phyloP scores from a whole-genome alignment of 2,888 invertebrate genomes.

The Eristalis arbustorum region DNA sequence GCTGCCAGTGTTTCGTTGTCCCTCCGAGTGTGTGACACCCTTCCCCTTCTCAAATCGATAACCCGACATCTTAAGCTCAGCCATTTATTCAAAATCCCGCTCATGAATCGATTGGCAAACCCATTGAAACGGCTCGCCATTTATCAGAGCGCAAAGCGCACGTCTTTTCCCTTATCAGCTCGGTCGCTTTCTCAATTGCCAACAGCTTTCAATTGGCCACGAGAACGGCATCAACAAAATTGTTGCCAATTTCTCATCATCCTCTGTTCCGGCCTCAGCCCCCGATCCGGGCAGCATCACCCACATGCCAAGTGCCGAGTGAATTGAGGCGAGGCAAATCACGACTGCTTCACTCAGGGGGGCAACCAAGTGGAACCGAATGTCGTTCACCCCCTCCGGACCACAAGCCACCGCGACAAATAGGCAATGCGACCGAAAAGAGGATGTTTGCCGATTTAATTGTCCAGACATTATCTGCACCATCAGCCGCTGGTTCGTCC shows the following conservation, averaged over 20 bases:
- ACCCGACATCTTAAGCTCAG: background rate
- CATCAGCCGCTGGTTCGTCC: background rate
- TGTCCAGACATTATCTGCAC: constrained; percentile 2
- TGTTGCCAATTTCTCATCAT: background rate
- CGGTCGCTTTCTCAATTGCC: background rate
- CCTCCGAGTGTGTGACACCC: background rate
- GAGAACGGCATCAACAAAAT: background rate
- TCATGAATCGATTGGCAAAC: background rate
- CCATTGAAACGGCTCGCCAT: background rate
- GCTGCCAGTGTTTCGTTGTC: too few species aligned
- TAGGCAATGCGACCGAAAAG: background rate
- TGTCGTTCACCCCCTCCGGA: background rate
- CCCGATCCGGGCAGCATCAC: background rate
- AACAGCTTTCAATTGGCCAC: background rate
- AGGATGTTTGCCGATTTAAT: background rate
- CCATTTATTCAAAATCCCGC: background rate
- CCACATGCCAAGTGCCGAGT: background rate
- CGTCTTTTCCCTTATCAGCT: background rate
- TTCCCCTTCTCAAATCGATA: background rate
- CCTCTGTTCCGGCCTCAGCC: background rate
- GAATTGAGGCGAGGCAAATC: background rate
- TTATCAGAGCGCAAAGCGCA: background rate
- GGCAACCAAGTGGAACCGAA: background rate
- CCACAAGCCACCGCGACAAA: background rate
- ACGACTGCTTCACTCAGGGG: background rate